Conservation (phyloP, 2,113 vertebrate species). For the Chrysemys picta region DNA sequence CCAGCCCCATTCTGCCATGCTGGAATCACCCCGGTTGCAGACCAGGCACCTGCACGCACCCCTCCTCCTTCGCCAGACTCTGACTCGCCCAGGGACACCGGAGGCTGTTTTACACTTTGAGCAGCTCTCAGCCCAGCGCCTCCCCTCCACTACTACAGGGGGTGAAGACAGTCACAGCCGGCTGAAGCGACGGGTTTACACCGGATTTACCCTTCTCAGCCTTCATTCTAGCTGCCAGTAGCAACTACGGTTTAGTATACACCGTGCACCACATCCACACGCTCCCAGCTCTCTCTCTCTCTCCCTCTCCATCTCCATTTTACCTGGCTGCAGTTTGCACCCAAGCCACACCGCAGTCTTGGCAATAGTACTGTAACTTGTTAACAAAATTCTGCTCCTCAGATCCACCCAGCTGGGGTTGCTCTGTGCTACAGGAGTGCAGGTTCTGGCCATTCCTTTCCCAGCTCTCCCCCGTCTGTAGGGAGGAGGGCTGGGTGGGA, state of each 20-base stretch:
- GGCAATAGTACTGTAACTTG: accelerated
- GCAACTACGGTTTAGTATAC: no score
- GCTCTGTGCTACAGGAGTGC: accelerated
- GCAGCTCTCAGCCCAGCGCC: not conserved
- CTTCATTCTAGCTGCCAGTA: not conserved
- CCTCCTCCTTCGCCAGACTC: not conserved
- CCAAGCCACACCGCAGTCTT: accelerated
- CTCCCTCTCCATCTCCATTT: not conserved
- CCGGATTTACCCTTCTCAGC: not conserved
- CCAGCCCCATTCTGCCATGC: accelerated
- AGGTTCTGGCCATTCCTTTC: not conserved
- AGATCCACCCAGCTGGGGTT: accelerated
- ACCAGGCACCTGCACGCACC: not conserved
- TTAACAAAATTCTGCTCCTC: accelerated
- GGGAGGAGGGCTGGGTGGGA: not conserved
- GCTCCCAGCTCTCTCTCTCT: not conserved
- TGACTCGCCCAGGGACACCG: no score
- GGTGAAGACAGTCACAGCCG: not conserved
- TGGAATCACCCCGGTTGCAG: accelerated
- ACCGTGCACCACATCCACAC: accelerated
- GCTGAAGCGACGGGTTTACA: not conserved
- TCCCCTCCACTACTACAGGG: accelerated
- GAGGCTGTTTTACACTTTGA: accelerated
- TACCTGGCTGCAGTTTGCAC: accelerated
- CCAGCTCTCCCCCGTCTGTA: not conserved